Evolutionary conservation across 2,797 vertebrate species (phyloP).

Genomic region (Enteromius trimaculatus): DNA sequence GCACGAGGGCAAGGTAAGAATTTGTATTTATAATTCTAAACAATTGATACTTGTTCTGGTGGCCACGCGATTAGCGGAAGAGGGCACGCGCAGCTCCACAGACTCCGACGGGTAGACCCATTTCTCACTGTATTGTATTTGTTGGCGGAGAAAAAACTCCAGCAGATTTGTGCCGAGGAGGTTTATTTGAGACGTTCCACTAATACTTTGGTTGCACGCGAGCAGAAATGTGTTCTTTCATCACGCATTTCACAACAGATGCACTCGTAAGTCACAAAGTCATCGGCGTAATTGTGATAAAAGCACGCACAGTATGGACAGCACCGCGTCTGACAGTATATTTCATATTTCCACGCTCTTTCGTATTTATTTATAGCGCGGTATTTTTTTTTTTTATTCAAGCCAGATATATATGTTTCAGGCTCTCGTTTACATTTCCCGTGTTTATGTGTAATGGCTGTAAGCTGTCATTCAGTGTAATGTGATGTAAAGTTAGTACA

Average conservation of each 20-base stretch:
- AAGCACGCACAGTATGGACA: conserved; percentile 14
- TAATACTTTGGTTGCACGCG: conserved; percentile 7
- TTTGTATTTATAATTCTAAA: background rate
- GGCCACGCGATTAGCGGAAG: conserved; percentile 30
- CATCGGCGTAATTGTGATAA: conserved; percentile 14
- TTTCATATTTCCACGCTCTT: background rate
- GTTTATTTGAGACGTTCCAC: conserved; percentile 4
- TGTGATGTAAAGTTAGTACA: background rate
- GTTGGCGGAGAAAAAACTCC: conserved; percentile 12
- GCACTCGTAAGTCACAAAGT: conserved; percentile 42
- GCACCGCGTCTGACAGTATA: background rate
- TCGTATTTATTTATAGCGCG: background rate
- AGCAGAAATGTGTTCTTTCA: conserved; percentile 25
- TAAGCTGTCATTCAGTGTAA: background rate
- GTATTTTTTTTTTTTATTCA: background rate
- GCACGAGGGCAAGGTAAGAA: conserved; percentile 73
- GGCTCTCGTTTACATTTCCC: background rate
- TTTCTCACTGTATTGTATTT: conserved; percentile 28
- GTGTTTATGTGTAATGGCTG: background rate
- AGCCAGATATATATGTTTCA: background rate
- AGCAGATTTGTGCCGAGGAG: background rate
- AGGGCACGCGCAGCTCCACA: conserved; percentile 22
- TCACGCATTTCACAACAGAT: conserved; percentile 21
- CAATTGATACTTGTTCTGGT: conserved; percentile 21
- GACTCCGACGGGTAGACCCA: conserved; percentile 1